These are phyloP conservation scores for Riptortus pedestris DNA, from an alignment of 1,140 invertebrate species.

Conservation along the genomic window DNA sequence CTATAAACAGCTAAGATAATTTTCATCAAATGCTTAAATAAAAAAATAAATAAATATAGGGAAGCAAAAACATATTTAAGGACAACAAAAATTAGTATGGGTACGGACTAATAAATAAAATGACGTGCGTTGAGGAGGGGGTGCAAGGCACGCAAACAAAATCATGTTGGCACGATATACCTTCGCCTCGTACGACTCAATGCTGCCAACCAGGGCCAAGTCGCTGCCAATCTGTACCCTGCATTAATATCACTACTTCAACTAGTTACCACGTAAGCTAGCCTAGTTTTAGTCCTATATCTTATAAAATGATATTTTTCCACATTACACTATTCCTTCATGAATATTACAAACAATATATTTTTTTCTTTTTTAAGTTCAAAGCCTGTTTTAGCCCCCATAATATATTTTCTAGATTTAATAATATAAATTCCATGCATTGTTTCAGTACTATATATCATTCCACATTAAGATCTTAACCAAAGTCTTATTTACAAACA, in stretches of 20 bases:
- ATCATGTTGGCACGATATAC: slow-evolving; percentile 16
- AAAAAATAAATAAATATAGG: not conserved
- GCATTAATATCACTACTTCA: slow-evolving; percentile 14
- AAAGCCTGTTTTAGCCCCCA: too few species aligned
- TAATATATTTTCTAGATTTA: too few species aligned
- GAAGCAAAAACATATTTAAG: slow-evolving; percentile 5
- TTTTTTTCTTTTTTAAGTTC: too few species aligned
- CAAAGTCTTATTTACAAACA: too few species aligned
- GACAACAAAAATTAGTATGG: slow-evolving; percentile 10
- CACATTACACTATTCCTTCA: too few species aligned
- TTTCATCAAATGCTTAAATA: slow-evolving; percentile 8
- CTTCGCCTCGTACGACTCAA: slow-evolving; percentile 24
- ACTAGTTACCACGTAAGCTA: slow-evolving; percentile 12
- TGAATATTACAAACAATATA: too few species aligned
- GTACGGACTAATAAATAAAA: slow-evolving; percentile 10
- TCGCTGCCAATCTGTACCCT: slow-evolving; percentile 25
- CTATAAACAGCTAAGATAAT: slow-evolving; percentile 9
- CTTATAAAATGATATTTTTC: slow-evolving; percentile 1
- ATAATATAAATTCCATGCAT: too few species aligned
- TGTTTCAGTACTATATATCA: too few species aligned
- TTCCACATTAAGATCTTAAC: too few species aligned
- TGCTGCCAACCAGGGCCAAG: slow-evolving; percentile 27
- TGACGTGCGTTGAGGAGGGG: slow-evolving; percentile 18
- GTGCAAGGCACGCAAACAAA: slow-evolving; percentile 12
- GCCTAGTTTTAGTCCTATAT: slow-evolving; percentile 10